Conservation (phyloP, 2,797 vertebrate species). For the Coranthus polyacanthus region DNA sequence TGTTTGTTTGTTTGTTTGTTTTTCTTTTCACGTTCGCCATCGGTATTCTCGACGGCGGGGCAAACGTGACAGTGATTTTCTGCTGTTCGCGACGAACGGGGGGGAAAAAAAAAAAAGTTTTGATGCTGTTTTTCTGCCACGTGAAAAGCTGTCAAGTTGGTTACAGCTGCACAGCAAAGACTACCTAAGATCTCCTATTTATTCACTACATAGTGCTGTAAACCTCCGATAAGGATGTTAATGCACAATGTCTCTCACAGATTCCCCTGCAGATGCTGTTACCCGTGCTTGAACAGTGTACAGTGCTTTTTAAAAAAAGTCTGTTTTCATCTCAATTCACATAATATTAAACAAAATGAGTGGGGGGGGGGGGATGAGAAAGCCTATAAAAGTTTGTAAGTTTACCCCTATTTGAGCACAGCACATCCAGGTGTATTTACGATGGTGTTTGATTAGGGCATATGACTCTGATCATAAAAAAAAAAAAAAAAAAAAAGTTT, state of each 20-base stretch:
- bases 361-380: no score
- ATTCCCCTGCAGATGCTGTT: no score
- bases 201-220: background rate
- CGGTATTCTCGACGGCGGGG: no score
- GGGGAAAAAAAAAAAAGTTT: background rate
- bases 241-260: background rate
- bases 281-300: no score
- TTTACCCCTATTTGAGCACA: background rate
- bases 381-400: conserved; percentile 6
- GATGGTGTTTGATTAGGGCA: no score
- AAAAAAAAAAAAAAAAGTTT: no score
- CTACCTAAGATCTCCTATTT: background rate
- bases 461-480: background rate
- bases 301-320: no score
- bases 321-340: no score
- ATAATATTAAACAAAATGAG: conserved; percentile 14
- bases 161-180: background rate
- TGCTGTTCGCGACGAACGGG: no score
- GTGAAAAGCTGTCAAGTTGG: conserved; percentile 44
- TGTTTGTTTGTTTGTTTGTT: no score
- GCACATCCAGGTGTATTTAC: background rate
- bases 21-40: no score
- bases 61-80: background rate
- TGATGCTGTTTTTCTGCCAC: conserved; percentile 35
- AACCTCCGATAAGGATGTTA: background rate